These are phyloP conservation scores for Tipula unca DNA, from an alignment of 2,888 invertebrate species.

Conservation along the genomic window DNA sequence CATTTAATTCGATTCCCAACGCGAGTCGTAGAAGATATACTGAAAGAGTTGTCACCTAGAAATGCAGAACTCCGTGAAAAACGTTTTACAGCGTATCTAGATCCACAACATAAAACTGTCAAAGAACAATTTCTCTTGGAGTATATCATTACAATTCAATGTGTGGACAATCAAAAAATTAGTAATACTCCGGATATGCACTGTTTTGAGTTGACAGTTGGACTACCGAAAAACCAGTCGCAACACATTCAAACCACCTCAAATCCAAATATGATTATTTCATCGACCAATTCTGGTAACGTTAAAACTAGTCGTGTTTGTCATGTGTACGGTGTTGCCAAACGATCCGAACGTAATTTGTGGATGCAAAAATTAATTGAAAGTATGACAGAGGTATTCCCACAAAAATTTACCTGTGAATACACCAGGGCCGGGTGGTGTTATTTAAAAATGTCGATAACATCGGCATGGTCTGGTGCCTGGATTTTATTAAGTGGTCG, in stretches of 20 bases:
- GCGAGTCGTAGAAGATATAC: constrained; percentile 59
- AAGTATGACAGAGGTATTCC: constrained; percentile 58
- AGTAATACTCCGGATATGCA: constrained; percentile 40
- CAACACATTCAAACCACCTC: constrained; percentile 21
- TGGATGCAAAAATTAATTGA: constrained; percentile 78
- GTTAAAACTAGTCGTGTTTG: constrained; percentile 36
- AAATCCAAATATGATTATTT: constrained; percentile 39
- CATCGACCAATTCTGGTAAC: constrained; percentile 36
- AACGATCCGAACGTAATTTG: constrained; percentile 42
- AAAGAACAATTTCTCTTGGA: constrained; percentile 65
- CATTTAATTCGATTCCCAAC: constrained; percentile 39
- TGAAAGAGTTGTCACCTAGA: constrained; percentile 66
- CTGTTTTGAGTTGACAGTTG: constrained; percentile 40
- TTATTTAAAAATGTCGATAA: constrained; percentile 65
- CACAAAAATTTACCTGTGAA: constrained; percentile 58
- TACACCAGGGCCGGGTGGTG: constrained; percentile 74
- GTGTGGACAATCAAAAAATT: constrained; percentile 41
- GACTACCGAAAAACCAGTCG: constrained; percentile 35
- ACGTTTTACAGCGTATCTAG: constrained; percentile 63
- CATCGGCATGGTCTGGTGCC: constrained; percentile 67
- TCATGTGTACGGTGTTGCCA: constrained; percentile 42
- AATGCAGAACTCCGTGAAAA: constrained; percentile 64
- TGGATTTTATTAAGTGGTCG: constrained; percentile 69
- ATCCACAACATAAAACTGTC: constrained; percentile 56
- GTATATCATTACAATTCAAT: constrained; percentile 42